Conservation (phyloP, 2,888 invertebrate genomes). For the Acrocyrtus sp. region DNA sequence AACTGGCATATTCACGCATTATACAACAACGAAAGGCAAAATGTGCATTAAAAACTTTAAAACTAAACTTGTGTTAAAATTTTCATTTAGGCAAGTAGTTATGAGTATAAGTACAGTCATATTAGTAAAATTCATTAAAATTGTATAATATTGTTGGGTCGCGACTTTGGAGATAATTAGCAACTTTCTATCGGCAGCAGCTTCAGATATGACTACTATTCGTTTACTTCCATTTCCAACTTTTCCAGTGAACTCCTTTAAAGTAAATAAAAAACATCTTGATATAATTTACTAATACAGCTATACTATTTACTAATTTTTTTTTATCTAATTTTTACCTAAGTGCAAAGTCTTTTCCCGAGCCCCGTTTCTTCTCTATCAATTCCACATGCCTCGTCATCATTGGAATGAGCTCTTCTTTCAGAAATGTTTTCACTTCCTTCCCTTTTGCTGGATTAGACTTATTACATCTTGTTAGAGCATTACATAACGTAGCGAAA, state of each 20-base stretch:
- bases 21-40: too few species aligned
- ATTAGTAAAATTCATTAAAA: too few species aligned
- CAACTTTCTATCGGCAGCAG: too few species aligned
- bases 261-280: slow-evolving; percentile 6
- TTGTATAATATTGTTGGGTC: too few species aligned
- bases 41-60: too few species aligned
- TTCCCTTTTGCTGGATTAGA: background rate
- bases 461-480: slow-evolving; percentile 2
- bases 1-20: too few species aligned
- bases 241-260: slow-evolving; percentile 29
- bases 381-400: slow-evolving; percentile 22
- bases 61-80: too few species aligned
- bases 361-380: slow-evolving; percentile 38
- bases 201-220: slow-evolving; percentile 6
- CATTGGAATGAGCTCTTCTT: slow-evolving; percentile 29
- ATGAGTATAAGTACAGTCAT: too few species aligned
- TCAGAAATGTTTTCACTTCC: slow-evolving; percentile 29
- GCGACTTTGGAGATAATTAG: too few species aligned
- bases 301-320: too few species aligned
- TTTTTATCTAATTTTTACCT: slow-evolving; percentile 33
- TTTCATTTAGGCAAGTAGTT: too few species aligned
- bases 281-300: background rate
- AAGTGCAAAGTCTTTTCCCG: slow-evolving; percentile 42
- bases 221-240: slow-evolving; percentile 4
- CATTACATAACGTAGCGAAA: slow-evolving; percentile 13